phyloP scores from a whole-genome alignment of 2,888 invertebrate species.

The Drosophila birchii region DNA sequence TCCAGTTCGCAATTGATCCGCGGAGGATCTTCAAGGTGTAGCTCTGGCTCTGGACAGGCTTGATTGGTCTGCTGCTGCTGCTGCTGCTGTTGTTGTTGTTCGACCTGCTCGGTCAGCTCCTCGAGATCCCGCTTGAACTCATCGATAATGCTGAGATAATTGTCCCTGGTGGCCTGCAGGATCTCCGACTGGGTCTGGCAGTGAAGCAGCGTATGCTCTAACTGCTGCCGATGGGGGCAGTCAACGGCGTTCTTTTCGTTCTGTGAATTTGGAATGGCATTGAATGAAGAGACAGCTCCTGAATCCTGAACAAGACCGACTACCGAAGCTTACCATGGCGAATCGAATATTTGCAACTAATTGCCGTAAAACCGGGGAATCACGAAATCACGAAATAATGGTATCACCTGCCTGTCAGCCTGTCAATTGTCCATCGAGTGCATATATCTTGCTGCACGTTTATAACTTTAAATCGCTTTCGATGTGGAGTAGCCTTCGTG shows the following conservation, averaged over 20 bases:
- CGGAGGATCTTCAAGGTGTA: conserved; percentile 21
- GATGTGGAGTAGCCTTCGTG: conserved; percentile 59
- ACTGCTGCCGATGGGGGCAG: conserved; percentile 70
- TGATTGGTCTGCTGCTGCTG: conserved; percentile 55
- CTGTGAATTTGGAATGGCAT: conserved; percentile 36
- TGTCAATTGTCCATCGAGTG: conserved; percentile 22
- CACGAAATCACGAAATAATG: conserved; percentile 7
- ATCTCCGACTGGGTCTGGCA: conserved; percentile 67
- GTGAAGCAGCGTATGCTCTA: conserved; percentile 68
- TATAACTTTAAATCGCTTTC: conserved; percentile 35
- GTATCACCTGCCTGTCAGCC: conserved; percentile 18
- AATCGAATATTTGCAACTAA: conserved; percentile 31
- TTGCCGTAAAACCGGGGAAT: conserved; percentile 16
- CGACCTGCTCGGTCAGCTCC: conserved; percentile 80
- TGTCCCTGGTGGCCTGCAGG: conserved; percentile 70
- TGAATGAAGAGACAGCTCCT: background rate
- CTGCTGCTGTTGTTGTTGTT: conserved; percentile 68
- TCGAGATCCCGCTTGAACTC: conserved; percentile 82
- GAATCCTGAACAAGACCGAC: background rate
- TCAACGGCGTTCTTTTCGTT: conserved; percentile 57
- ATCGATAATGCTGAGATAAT: conserved; percentile 82
- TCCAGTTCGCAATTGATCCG: conserved; percentile 48
- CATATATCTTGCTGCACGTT: conserved; percentile 11
- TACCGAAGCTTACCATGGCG: conserved; percentile 61
- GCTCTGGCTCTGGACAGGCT: conserved; percentile 38